Conservation (phyloP, 2,888 invertebrate genomes). For the Monoplex corrugatus region DNA sequence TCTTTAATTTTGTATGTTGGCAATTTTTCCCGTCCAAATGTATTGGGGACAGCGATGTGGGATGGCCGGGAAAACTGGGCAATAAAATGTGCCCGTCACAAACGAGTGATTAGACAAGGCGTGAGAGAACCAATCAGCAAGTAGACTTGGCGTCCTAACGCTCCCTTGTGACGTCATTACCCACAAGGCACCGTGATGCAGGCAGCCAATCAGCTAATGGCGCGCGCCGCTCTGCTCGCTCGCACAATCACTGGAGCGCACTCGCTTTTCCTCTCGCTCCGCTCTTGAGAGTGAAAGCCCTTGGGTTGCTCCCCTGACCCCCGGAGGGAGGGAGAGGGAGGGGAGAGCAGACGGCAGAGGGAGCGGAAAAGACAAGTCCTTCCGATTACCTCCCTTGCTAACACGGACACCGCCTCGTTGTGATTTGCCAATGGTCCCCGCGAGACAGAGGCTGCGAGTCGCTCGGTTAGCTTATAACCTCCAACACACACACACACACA, state of each 20-base stretch:
- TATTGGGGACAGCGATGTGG: too few species aligned
- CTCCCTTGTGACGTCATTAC: too few species aligned
- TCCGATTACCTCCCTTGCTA: slow-evolving; percentile 19
- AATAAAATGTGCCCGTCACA: too few species aligned
- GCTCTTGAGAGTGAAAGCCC: slow-evolving; percentile 45
- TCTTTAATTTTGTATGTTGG: too few species aligned
- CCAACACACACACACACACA: background rate
- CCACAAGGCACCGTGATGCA: too few species aligned
- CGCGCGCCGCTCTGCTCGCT: background rate
- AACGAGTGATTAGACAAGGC: too few species aligned
- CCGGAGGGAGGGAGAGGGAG: background rate
- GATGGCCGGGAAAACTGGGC: too few species aligned
- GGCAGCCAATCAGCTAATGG: slow-evolving; percentile 52
- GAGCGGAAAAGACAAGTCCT: slow-evolving; percentile 41
- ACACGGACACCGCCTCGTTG: background rate
- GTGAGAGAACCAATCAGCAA: too few species aligned
- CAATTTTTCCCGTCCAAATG: too few species aligned
- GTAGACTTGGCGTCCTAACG: too few species aligned
- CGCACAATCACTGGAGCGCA: slow-evolving; percentile 49
- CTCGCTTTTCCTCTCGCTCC: slow-evolving; percentile 30
- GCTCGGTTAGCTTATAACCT: too few species aligned
- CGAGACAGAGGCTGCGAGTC: background rate
- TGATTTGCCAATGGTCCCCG: background rate
- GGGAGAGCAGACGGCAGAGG: background rate
- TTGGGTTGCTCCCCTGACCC: slow-evolving; percentile 37